A percentile compares a stretch with the other conserved stretches of the same genome.
These are phyloP conservation scores for Cheilosia urbana DNA, from an alignment of 2,888 invertebrate species.

Conservation along the genomic window DNA sequence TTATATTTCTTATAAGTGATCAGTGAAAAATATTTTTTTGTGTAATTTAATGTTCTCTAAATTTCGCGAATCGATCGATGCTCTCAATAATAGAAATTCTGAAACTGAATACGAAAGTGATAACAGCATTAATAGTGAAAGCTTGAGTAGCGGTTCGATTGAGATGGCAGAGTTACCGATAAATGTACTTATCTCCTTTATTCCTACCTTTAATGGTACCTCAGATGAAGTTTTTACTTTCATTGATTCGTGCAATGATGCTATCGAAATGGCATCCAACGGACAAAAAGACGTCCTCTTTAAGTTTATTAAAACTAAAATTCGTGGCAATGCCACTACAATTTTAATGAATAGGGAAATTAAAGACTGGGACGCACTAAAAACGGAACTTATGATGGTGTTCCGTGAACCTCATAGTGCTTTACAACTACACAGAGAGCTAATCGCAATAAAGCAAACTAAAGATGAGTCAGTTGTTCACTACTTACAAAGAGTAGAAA, in stretches of 20 bases:
- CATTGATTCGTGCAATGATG: slow-evolving; percentile 14
- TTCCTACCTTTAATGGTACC: no score
- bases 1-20: slow-evolving; percentile 3
- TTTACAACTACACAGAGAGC: no score
- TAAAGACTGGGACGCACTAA: background rate
- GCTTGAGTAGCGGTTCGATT: no score
- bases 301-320: slow-evolving; percentile 40
- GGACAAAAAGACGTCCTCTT: slow-evolving; percentile 22
- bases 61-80: background rate
- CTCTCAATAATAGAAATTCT: no score
- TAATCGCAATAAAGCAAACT: slow-evolving; percentile 33
- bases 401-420: no score
- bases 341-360: slow-evolving; percentile 46
- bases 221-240: no score
- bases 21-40: background rate
- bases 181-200: no score
- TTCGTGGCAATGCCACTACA: slow-evolving; percentile 30
- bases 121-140: no score
- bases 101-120: no score
- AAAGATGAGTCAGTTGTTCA: slow-evolving; percentile 28
- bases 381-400: no score
- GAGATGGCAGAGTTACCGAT: no score
- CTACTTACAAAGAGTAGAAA: slow-evolving; percentile 30
- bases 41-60: background rate
- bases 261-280: slow-evolving; percentile 18